These are phyloP conservation scores for Ylistrum balloti DNA, from an alignment of 1,140 invertebrate species.

Conservation along the genomic window DNA sequence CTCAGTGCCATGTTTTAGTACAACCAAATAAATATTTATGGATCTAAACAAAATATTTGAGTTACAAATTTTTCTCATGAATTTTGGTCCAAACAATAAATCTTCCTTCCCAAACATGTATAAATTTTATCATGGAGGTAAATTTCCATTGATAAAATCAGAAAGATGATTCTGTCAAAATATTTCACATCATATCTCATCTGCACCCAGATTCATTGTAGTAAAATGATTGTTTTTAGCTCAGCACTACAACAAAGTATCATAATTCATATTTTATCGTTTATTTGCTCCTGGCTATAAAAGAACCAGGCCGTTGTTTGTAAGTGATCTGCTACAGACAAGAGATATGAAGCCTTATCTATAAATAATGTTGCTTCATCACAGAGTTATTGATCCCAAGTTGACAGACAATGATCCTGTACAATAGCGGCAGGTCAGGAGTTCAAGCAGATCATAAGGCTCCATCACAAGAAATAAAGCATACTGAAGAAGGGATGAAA, in stretches of 20 bases:
- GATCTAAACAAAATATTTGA: no score
- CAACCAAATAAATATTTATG: no score
- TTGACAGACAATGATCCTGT: slow-evolving; percentile 18
- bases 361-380: slow-evolving; percentile 30
- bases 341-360: background rate
- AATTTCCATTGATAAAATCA: background rate
- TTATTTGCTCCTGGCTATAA: slow-evolving; percentile 17
- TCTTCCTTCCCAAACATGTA: no score
- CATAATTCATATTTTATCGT: background rate
- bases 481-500: background rate
- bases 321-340: background rate
- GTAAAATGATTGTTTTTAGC: background rate
- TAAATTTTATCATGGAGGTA: no score
- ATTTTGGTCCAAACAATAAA: no score
- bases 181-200: background rate
- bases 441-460: background rate
- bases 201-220: background rate
- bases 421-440: background rate
- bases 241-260: background rate
- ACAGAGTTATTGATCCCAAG: background rate
- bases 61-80: no score
- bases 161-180: background rate
- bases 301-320: background rate
- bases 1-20: no score
- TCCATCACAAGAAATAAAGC: background rate